phyloP scores from a whole-genome alignment of 2,113 vertebrate genomes.

The Anarrhichthys ocellatus region DNA sequence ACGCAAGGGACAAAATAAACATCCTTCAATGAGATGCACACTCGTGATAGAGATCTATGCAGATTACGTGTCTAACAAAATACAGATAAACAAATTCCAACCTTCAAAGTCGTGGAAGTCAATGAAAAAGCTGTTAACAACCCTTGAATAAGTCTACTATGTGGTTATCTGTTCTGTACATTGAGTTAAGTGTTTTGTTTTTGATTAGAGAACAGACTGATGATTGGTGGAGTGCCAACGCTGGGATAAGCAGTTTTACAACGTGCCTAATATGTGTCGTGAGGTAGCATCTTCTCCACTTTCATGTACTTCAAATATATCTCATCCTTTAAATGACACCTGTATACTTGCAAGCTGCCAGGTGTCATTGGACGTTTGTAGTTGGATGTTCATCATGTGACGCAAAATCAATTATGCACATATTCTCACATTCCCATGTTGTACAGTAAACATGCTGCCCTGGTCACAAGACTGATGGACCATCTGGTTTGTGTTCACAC shows the following conservation, averaged over 20 bases:
- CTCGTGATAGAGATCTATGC: conserved; percentile 68
- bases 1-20: conserved; percentile 45
- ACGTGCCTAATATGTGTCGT: conserved; percentile 4
- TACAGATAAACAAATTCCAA: conserved; percentile 64
- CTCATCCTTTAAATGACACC: background rate
- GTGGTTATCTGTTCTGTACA: background rate
- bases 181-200: conserved; percentile 10
- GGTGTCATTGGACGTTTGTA: background rate
- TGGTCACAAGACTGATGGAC: conserved; percentile 7
- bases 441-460: background rate
- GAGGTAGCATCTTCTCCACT: background rate
- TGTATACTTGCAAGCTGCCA: background rate
- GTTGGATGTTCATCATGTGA: background rate
- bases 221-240: background rate
- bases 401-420: background rate
- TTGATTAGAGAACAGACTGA: conserved; percentile 25
- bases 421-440: background rate
- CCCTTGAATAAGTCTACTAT: background rate
- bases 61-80: conserved; percentile 68
- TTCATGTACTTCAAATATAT: background rate
- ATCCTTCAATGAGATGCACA: conserved; percentile 47
- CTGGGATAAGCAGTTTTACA: conserved; percentile 2
- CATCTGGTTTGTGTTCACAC: conserved; percentile 20
- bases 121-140: conserved; percentile 51
- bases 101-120: conserved; percentile 70